Conservation (phyloP, 1,140 invertebrate species). For the Drosophila prosaltans region DNA sequence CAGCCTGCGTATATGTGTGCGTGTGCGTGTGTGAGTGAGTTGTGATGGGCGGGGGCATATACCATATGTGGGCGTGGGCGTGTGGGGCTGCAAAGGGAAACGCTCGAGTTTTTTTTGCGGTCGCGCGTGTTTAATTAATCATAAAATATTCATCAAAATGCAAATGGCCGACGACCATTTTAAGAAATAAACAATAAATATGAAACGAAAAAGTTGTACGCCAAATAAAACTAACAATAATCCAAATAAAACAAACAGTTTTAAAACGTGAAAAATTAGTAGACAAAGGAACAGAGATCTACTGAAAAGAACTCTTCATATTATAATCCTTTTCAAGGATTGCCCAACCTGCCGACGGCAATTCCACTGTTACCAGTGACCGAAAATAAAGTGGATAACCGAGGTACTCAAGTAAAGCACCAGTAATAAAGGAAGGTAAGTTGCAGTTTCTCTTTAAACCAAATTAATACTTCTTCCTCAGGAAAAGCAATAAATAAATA, state of each 20-base stretch:
- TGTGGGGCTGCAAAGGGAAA: constrained; percentile 24
- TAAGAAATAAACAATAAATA: constrained; percentile 19
- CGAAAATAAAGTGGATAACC: neutral
- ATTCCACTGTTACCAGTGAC: neutral
- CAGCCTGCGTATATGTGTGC: constrained; percentile 29
- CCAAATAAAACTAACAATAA: constrained; percentile 15
- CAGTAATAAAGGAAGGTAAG: constrained; percentile 1
- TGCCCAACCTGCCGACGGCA: neutral
- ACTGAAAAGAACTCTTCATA: neutral
- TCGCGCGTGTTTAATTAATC: constrained; percentile 80
- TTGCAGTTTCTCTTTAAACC: neutral
- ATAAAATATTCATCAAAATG: constrained; percentile 64
- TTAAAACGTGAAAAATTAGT: neutral
- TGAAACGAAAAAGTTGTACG: neutral
- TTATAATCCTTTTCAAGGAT: neutral
- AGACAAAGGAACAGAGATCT: neutral
- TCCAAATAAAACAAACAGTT: neutral
- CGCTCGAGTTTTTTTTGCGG: constrained; percentile 38
- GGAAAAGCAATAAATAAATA: too few relatives aligned
- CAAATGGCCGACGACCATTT: constrained; percentile 47
- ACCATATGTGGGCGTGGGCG: constrained; percentile 19
- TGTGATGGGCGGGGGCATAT: constrained; percentile 5
- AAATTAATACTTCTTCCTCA: neutral
- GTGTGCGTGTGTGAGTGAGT: constrained; percentile 28
- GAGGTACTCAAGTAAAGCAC: neutral